A percentile compares a stretch with the other conserved stretches of the same genome.
Conservation (phyloP, 2,113 vertebrate species). For the Abramis brama region DNA sequence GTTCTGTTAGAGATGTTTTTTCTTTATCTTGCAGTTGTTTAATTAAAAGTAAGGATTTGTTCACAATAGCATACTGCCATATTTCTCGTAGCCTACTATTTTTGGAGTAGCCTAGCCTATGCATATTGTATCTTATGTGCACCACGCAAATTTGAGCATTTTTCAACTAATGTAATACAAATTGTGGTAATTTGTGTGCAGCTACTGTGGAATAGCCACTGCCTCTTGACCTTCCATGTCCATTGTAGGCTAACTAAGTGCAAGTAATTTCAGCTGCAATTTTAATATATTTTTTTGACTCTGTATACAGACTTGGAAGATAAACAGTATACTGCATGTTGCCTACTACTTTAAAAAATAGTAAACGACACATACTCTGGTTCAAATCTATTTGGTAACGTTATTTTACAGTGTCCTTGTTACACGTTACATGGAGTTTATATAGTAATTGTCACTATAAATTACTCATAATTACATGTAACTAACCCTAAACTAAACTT, state of each 20-base stretch:
- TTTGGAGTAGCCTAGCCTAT: neutral
- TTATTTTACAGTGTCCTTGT: no score
- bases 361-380: neutral
- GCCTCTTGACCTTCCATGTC: neutral
- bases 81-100: neutral
- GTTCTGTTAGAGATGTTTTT: no score
- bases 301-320: neutral
- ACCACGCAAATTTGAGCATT: neutral
- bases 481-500: no score
- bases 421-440: no score
- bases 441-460: no score
- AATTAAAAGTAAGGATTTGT: neutral
- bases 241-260: neutral
- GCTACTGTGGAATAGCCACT: neutral
- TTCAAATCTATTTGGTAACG: neutral
- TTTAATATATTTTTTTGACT: neutral
- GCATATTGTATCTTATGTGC: neutral
- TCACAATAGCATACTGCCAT: neutral
- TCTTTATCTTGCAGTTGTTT: neutral
- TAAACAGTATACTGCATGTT: neutral
- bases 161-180: neutral
- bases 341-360: neutral
- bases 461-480: no score
- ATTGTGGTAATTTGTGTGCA: neutral
- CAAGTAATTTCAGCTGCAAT: neutral